Base-by-base conservation (phyloP, 2,797 vertebrate species). In the Protonibea diacanthus region DNA sequence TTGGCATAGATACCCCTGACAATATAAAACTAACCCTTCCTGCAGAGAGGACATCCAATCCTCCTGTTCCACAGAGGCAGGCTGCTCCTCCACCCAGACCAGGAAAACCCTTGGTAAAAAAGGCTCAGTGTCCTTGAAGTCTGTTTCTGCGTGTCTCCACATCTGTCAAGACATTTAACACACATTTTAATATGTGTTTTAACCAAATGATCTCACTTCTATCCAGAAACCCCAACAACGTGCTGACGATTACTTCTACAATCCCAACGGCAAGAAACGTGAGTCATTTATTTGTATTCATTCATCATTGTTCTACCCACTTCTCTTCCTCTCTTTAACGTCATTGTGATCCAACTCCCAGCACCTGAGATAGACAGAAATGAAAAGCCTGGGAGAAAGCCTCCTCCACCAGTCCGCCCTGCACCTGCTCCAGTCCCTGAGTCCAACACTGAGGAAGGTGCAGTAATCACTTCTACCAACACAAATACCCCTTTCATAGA, bases 331-430 rank as follows among this genome's bases (percentile, higher is more conserved):
- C 23, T 11, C 3, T 47, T 25, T 1, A 7, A 53, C n/a, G 40
- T 55, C 11, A 6, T 40, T 53, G n/a, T 76, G 27, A 29, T 48
- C 33, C 38, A 29, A 62, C n/a, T 62, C 38, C 0, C 80, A 96
- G 95, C 94, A n/a, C 94, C 95, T 42, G 93, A 93, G 70, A 82
- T 95, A 6, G 80, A 93, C 49, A 92, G 94, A 70, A 94, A 84
- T 29, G 94, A 94, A 14, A 95, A 95, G 70, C 93, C 94, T 29
- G 92, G 89, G 56, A 95, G 85, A 42, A 93, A 88, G 59, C 67
- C 80, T n/a, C 86, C 84, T 25, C 73, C 83, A n/a, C 72, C 40
- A 1, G 40, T 20, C 3, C 66, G 81, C 1, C 13, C 77, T 15
- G 62, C 61, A 53, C 84, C 89, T 3, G 33, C 58, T 63, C 80